phyloP scores from a whole-genome alignment of 2,113 vertebrate species.

The Stegastes partitus region DNA sequence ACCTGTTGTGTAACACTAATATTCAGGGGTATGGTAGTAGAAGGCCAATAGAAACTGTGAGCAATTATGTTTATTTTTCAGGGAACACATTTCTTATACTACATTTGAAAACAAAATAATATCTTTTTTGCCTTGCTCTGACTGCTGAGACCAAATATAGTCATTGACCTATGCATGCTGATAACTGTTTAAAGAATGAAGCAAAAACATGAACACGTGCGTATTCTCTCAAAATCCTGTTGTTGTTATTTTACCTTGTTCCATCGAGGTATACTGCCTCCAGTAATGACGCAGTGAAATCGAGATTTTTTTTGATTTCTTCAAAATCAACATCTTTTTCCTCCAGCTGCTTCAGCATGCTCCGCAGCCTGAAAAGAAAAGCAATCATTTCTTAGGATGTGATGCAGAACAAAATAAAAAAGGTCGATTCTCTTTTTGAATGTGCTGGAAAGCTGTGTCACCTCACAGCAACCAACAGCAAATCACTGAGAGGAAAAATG shows the following conservation, averaged over 20 bases:
- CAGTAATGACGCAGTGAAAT: constrained; percentile 91
- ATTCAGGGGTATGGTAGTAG: no score
- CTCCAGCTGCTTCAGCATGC: constrained; percentile 93
- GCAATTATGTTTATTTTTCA: no score
- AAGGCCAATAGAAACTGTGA: no score
- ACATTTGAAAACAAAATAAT: no score
- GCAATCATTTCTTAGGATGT: background rate
- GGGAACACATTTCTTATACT: no score
- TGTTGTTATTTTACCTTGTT: constrained; percentile 84
- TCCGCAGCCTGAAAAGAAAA: constrained; percentile 85
- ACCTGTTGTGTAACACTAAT: no score
- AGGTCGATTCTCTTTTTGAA: background rate
- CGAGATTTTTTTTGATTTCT: constrained; percentile 92
- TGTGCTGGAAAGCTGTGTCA: background rate
- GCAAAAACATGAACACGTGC: background rate
- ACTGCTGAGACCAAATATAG: no score
- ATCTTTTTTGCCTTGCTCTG: no score
- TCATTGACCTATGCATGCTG: background rate
- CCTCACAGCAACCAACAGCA: constrained; percentile 3
- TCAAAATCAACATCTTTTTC: constrained; percentile 90
- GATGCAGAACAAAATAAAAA: constrained; percentile 19
- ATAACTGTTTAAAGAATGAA: background rate
- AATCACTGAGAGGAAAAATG: background rate
- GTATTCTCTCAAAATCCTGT: background rate
- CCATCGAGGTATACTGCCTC: constrained; percentile 93